Conservation (phyloP, 2,888 invertebrate species). For the Mimas tiliae region DNA sequence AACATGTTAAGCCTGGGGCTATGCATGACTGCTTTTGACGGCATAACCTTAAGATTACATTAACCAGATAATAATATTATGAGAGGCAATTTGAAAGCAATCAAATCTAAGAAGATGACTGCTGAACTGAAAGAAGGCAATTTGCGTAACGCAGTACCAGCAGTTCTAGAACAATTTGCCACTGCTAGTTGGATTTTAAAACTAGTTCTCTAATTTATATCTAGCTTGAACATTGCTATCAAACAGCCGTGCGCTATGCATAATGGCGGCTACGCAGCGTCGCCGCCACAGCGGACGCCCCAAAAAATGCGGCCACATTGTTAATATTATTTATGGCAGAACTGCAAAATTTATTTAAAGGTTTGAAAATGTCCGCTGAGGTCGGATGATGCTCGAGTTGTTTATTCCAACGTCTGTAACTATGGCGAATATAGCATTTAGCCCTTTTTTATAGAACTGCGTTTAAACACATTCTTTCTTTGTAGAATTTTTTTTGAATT, state of each 20-base stretch:
- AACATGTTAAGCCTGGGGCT: not conserved
- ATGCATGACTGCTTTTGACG: not conserved
- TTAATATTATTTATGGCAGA: slow-evolving; percentile 80
- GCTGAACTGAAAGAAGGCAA: not conserved
- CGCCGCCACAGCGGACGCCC: slow-evolving; percentile 72
- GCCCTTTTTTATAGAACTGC: not conserved
- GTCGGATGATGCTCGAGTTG: slow-evolving; percentile 60
- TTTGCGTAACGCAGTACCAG: not conserved
- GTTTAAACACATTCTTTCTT: not conserved
- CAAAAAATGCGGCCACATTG: slow-evolving; percentile 76
- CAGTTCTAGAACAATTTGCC: not conserved
- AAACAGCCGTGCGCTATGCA: slow-evolving; percentile 39
- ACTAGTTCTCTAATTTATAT: not conserved
- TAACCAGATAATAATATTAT: not conserved
- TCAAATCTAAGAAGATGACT: too few species aligned
- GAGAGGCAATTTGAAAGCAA: too few species aligned
- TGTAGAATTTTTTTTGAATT: not conserved
- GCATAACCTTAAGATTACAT: slow-evolving; percentile 1
- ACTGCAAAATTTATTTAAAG: slow-evolving; percentile 74
- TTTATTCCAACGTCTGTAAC: not conserved
- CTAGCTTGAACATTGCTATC: slow-evolving; percentile 7
- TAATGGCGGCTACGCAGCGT: slow-evolving; percentile 52
- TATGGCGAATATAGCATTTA: not conserved
- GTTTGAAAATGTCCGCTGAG: slow-evolving; percentile 81
- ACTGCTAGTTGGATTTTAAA: not conserved